phyloP scores from a whole-genome alignment of 2,113 vertebrate species.

The Triplophysa rosa region DNA sequence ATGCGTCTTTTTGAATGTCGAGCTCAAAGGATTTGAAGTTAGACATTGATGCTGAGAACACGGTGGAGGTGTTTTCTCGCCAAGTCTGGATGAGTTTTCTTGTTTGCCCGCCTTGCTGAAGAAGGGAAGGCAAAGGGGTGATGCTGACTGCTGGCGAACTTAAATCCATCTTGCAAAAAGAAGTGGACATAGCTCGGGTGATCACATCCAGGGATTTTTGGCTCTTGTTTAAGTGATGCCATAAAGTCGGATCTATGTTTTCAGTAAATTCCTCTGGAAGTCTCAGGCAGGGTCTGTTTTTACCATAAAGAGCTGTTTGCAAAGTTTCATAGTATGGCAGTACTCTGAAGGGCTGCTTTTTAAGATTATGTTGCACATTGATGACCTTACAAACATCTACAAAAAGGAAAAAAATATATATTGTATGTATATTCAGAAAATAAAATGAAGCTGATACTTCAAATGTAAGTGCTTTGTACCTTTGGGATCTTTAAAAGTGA shows the following conservation, averaged over 20 bases:
- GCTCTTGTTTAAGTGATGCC: conserved; percentile 70
- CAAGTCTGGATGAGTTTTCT: conserved; percentile 70
- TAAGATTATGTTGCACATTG: conserved; percentile 66
- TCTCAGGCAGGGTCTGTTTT: conserved; percentile 75
- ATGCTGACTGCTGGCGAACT: conserved; percentile 64
- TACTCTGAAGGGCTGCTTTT: conserved; percentile 70
- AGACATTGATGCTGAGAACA: conserved; percentile 66
- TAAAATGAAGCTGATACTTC: background rate
- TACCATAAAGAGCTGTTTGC: conserved; percentile 82
- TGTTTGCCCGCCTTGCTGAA: conserved; percentile 65
- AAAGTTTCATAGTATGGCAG: conserved; percentile 81
- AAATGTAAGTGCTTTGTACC: conserved; percentile 69
- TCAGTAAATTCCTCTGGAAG: conserved; percentile 74
- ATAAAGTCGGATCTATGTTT: conserved; percentile 67
- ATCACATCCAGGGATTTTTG: conserved; percentile 62
- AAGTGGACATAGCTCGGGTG: conserved; percentile 63
- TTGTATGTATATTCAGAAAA: background rate
- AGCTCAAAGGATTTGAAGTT: conserved; percentile 67
- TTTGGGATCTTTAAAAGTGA: conserved; percentile 76
- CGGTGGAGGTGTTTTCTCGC: conserved; percentile 64
- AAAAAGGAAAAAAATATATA: conserved; percentile 26
- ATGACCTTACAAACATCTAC: conserved; percentile 61
- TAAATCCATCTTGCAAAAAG: conserved; percentile 68
- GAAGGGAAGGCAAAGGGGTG: conserved; percentile 68
- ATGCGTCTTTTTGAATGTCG: conserved; percentile 62